Evolutionary conservation across 2,797 vertebrate species (phyloP).

Genomic region (Micrastur ruficollis): DNA sequence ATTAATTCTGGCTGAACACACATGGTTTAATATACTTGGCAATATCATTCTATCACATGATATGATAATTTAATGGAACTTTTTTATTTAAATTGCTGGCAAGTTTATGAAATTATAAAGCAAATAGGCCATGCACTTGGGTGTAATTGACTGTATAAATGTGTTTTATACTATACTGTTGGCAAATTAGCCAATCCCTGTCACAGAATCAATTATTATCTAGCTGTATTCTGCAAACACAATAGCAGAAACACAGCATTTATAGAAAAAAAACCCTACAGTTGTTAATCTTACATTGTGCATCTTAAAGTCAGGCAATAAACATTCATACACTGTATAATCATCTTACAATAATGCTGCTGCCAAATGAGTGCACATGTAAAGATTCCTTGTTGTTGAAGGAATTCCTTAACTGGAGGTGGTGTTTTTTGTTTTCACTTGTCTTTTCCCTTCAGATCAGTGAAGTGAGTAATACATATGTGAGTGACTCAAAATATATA

Average conservation of each 20-base stretch:
- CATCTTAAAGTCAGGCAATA: conserved; percentile 74
- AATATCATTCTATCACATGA: conserved; percentile 84
- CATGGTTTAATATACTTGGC: conserved; percentile 84
- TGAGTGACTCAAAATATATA: conserved; percentile 4
- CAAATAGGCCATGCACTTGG: conserved; percentile 84
- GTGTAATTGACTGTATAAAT: conserved; percentile 87
- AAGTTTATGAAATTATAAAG: conserved; percentile 87
- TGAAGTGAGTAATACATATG: conserved; percentile 46
- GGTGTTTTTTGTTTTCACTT: conserved; percentile 55
- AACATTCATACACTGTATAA: conserved; percentile 72
- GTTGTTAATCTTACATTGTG: conserved; percentile 73
- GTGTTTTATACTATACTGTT: conserved; percentile 81
- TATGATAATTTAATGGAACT: conserved; percentile 85
- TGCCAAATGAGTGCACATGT: conserved; percentile 70
- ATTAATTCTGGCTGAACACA: conserved; percentile 86
- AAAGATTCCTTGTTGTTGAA: conserved; percentile 68
- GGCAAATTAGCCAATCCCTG: conserved; percentile 82
- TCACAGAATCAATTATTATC: conserved; percentile 81
- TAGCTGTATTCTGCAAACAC: conserved; percentile 75
- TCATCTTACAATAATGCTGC: conserved; percentile 63
- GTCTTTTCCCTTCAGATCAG: conserved; percentile 51
- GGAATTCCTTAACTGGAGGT: conserved; percentile 38
- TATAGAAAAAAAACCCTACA: conserved; percentile 48
- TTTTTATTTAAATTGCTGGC: conserved; percentile 87
- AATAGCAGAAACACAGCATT: conserved; percentile 77